Base-by-base conservation (phyloP, 2,888 invertebrate species). In the Drosophila paracracens region DNA sequence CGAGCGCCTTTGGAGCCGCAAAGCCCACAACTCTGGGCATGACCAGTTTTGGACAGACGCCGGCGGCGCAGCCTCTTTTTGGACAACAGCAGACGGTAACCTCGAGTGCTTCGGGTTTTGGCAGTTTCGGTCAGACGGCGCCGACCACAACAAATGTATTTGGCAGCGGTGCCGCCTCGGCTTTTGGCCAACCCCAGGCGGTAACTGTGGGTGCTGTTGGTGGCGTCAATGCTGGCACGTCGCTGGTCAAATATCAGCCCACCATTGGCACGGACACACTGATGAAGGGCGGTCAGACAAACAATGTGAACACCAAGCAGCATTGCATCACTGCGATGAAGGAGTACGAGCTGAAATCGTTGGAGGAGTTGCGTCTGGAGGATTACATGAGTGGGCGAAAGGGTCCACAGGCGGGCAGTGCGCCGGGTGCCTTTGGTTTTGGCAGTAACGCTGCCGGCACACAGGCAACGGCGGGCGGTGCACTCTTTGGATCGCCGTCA, bases 241-340 rank as follows among this genome's bases (percentile, higher is more conserved):
- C 96, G 0, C 94, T 97, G 1, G 92, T 81, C 2, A 99, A 99
- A 92, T 99, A 98, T 93, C 96, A 95, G 81, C 97, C 98, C 0
- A 96, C 97, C 0, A 95, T 96, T 35, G 98, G 98, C 2, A 97
- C 96, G 0, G 99, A 99, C 91, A 97, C 98, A 0, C 96, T 99
- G 94, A 95, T 98, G 89, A 99, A 99, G 93, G 96, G 96, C 78
- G 98, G 98, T 0, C 95, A 95, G 4, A 95, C 97, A 4, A 96
- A 96, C 91, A 97, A 95, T 77, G 98, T 99, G 79, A 97, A 95
- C 86, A 99, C 99, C 0, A 96, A 98, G 85, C 98, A 99, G 92
- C 97, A 99, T 92, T 99, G 99, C 92, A 99, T 99, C 72, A 98
- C 98, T 0, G 98, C 98, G 69, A 99, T 99, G 99, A 98, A 99